Conservation (phyloP, 2,888 invertebrate genomes). For the Cheilosia impressa region DNA sequence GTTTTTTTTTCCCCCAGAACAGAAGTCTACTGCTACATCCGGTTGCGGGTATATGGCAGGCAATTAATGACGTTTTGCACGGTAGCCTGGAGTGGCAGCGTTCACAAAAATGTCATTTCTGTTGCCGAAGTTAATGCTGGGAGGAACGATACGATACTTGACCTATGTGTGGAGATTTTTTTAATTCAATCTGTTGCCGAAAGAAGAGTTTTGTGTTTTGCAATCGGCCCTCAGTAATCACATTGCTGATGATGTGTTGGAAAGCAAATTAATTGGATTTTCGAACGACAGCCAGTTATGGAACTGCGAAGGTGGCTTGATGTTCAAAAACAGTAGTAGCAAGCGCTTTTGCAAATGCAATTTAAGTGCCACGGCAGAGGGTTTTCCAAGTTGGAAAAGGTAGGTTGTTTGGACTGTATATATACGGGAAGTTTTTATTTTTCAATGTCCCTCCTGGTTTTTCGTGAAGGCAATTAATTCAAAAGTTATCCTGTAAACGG, state of each 20-base stretch:
- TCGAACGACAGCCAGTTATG: constrained; percentile 31
- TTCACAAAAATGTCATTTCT: constrained; percentile 50
- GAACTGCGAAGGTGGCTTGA: background rate
- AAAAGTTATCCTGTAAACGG: too few relatives aligned
- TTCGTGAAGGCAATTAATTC: too few relatives aligned
- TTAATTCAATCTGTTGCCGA: constrained; percentile 47
- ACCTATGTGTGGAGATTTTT: constrained; percentile 39
- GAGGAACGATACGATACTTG: constrained; percentile 10
- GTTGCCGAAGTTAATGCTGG: constrained; percentile 16
- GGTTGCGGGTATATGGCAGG: constrained; percentile 19
- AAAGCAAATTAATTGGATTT: constrained; percentile 57
- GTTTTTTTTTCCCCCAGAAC: background rate
- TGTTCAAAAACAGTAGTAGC: background rate
- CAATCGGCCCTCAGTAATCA: background rate
- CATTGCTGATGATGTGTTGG: constrained; percentile 24
- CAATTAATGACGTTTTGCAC: constrained; percentile 58
- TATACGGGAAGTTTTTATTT: background rate
- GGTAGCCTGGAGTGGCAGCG: background rate
- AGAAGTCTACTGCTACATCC: constrained; percentile 13
- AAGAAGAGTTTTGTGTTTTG: constrained; percentile 37
- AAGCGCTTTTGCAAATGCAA: background rate
- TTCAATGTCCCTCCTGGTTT: too few relatives aligned
- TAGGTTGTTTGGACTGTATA: background rate
- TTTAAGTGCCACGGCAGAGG: background rate
- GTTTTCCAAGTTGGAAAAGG: background rate